Evolutionary conservation across 2,888 invertebrate species (phyloP).

Genomic region (Ypsolopha sequella): DNA sequence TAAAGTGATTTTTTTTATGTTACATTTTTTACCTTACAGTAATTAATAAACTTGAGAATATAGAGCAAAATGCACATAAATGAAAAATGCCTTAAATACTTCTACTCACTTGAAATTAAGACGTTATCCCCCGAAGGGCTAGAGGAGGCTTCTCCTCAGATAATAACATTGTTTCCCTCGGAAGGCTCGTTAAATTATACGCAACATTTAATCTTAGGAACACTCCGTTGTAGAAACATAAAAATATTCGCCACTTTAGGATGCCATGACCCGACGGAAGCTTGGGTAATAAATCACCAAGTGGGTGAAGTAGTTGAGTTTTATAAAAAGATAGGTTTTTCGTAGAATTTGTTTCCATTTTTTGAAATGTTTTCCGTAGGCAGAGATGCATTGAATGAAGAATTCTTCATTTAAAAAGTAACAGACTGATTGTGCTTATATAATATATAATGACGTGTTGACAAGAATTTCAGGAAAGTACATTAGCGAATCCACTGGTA

Average conservation of each 20-base stretch:
- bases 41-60: background rate
- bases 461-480: too few species aligned
- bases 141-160: background rate
- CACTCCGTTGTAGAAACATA: background rate
- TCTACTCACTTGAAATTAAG: background rate
- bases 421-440: too few species aligned
- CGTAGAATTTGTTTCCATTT: background rate
- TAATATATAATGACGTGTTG: too few species aligned
- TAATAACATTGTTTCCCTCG: constrained; percentile 5
- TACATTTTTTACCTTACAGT: background rate
- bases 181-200: constrained; percentile 33
- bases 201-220: constrained; percentile 21
- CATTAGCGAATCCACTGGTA: too few species aligned
- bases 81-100: background rate
- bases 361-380: background rate
- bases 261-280: background rate
- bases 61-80: background rate
- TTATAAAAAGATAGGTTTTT: background rate
- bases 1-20: background rate
- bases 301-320: background rate
- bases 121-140: background rate
- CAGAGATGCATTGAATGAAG: too few species aligned
- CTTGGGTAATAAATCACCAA: too few species aligned
- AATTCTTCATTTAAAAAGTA: too few species aligned
- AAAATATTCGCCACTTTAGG: constrained; percentile 5